Percentiles rank a stretch among this genome's conserved stretches.
Evolutionary conservation across 1,140 invertebrate species (phyloP).

Genomic region (Dendrolimus punctatus): DNA sequence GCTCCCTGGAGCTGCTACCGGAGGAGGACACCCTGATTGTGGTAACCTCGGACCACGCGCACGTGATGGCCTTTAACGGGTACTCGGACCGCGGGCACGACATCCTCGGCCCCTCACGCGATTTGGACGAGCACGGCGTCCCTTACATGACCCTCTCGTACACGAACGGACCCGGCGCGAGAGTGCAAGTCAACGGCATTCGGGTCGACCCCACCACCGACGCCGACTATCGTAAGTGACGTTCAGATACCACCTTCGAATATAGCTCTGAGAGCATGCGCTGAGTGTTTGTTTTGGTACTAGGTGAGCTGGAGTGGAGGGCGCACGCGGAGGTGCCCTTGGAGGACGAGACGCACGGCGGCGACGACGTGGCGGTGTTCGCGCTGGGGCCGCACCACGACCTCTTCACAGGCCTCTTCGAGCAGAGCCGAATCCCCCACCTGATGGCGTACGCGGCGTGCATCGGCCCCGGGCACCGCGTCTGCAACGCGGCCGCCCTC

Average conservation of each 20-base stretch:
- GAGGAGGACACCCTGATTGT: slow-evolving; percentile 77
- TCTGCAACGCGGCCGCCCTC: not conserved
- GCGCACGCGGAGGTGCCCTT: slow-evolving; percentile 27
- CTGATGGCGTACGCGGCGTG: slow-evolving; percentile 8
- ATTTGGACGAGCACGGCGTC: slow-evolving; percentile 50
- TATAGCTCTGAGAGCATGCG: too few species aligned
- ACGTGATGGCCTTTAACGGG: slow-evolving; percentile 77
- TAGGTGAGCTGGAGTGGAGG: slow-evolving; percentile 43
- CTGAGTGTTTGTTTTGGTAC: not conserved
- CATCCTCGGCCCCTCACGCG: slow-evolving; percentile 70
- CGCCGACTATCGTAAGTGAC: slow-evolving; percentile 51
- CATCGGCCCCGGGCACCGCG: slow-evolving; percentile 3
- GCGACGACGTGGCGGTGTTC: slow-evolving; percentile 76
- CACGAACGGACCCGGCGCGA: slow-evolving; percentile 81
- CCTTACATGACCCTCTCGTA: slow-evolving; percentile 83
- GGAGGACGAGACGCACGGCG: slow-evolving; percentile 68
- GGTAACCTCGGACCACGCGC: slow-evolving; percentile 81
- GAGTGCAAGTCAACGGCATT: slow-evolving; percentile 33
- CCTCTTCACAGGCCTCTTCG: slow-evolving; percentile 72
- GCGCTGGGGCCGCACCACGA: slow-evolving; percentile 73
- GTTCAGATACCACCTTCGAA: too few species aligned
- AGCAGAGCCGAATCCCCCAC: slow-evolving; percentile 75
- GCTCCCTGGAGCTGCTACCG: slow-evolving; percentile 67
- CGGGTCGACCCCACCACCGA: slow-evolving; percentile 51
- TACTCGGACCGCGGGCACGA: slow-evolving; percentile 74